phyloP scores from a whole-genome alignment of 2,888 invertebrate species.

The Calameuta idolon region DNA sequence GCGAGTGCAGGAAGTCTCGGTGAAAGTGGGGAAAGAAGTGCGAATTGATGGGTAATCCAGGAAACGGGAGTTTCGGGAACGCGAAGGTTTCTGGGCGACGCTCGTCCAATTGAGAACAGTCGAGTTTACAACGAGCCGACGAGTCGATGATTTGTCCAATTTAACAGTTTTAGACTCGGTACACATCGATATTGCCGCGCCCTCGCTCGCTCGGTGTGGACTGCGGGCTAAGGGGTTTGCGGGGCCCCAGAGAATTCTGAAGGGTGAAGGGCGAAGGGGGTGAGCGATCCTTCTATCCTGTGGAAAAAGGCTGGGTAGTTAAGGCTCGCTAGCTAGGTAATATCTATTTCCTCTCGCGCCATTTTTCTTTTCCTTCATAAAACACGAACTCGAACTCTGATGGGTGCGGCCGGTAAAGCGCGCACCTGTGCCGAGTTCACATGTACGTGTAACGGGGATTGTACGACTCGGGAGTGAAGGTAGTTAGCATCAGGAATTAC shows the following conservation, averaged over 20 bases:
- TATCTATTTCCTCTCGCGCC: constrained; percentile 63
- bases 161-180: constrained; percentile 50
- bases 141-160: constrained; percentile 42
- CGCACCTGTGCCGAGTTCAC: neutral
- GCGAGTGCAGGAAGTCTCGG: too few species aligned
- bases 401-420: constrained; percentile 10
- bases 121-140: neutral
- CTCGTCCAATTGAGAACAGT: too few species aligned
- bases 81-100: neutral
- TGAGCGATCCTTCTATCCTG: neutral
- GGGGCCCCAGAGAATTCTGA: constrained; percentile 28
- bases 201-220: constrained; percentile 30
- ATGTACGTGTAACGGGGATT: neutral
- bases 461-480: neutral
- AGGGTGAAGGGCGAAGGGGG: constrained; percentile 19
- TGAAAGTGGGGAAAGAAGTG: too few species aligned
- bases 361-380: constrained; percentile 56
- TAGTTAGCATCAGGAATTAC: too few species aligned
- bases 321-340: constrained; percentile 54
- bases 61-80: neutral
- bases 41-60: too few species aligned
- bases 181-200: constrained; percentile 49
- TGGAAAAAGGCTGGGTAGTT: constrained; percentile 38
- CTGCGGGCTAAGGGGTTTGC: constrained; percentile 3
- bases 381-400: constrained; percentile 43